Evolutionary conservation across 2,888 invertebrate species (phyloP), one percentile per base, ranked within the genome.

Genomic region (Stenurella melanura): DNA sequence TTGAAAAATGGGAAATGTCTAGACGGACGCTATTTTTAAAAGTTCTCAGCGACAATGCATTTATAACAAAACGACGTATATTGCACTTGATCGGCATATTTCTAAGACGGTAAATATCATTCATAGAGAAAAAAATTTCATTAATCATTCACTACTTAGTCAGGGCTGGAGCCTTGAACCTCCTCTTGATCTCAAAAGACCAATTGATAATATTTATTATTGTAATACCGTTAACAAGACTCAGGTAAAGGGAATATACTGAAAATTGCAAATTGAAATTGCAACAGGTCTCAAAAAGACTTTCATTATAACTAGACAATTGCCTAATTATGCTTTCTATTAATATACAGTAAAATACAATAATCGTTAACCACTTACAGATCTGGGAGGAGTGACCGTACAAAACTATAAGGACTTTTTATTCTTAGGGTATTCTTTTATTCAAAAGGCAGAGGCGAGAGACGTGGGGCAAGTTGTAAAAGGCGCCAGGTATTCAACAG

Each of bases 401-500:
- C 26, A 64, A 74, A 76, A 76, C 67, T 73, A 54, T 50, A 11
- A 73, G 30, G 38, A 69, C 64, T 76, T 76, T 76, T 76, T 73
- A 61, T 61, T 63, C 63, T 73, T 58, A 30, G 70, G 70, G 66
- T 78, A 76, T 80, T 83, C 83, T 83, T 83, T 81, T 83, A 83
- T 83, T 83, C 82, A 81, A 77, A 70, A 76, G 75, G 77, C 76
- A 78, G 77, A 77, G 75, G 77, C 73, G 30, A 69, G 76, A 79
- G 79, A 81, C 78, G 79, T 76, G 80, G 78, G 78, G 78, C 76
- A 79, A 80, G 80, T 78, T 81, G 79, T 79, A 81, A 77, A 82
- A 82, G 82, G 82, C 82, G 81, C 80, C 81, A 81, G 81, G 80
- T 81, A 83, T 82, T 80, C 80, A 77, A 81, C 75, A 76, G 81